Conservation (phyloP, 2,888 invertebrate species). For the Trachelus tabidus region DNA sequence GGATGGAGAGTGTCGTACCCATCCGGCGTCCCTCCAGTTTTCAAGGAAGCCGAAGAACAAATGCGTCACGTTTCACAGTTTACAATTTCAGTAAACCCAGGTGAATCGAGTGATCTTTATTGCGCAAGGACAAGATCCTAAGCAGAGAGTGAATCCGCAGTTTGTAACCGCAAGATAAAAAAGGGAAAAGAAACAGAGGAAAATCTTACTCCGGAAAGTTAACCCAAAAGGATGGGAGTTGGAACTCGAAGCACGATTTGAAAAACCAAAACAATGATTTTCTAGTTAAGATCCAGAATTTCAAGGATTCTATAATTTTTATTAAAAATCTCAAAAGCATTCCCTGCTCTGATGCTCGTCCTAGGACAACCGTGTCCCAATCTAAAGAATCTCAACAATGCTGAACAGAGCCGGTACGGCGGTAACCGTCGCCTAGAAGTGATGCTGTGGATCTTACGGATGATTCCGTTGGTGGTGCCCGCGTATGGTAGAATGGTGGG, state of each 20-base stretch:
- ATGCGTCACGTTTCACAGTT: background rate
- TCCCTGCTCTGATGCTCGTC: constrained; percentile 23
- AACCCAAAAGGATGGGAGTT: background rate
- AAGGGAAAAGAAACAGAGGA: background rate
- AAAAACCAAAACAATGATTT: background rate
- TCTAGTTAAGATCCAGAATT: too few relatives aligned
- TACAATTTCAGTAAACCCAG: background rate
- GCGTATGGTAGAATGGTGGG: constrained; percentile 25
- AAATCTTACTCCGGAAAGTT: constrained; percentile 7
- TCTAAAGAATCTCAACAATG: constrained; percentile 9
- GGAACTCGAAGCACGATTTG: background rate
- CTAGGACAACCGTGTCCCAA: constrained; percentile 39
- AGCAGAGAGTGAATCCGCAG: background rate
- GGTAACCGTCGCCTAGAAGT: background rate
- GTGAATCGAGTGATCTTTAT: background rate
- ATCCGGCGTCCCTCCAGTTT: background rate
- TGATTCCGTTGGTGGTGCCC: constrained; percentile 9
- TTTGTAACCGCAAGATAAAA: background rate
- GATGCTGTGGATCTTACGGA: background rate
- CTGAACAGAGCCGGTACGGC: background rate
- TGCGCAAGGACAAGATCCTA: background rate
- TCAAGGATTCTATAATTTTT: background rate
- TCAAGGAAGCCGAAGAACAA: background rate
- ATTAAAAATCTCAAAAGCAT: constrained; percentile 1
- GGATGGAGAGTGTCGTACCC: background rate